Evolutionary conservation across 2,888 invertebrate genomes (phyloP), one percentile per base, ranked within the genome.

Genomic region (Cerceris ruficornis): DNA sequence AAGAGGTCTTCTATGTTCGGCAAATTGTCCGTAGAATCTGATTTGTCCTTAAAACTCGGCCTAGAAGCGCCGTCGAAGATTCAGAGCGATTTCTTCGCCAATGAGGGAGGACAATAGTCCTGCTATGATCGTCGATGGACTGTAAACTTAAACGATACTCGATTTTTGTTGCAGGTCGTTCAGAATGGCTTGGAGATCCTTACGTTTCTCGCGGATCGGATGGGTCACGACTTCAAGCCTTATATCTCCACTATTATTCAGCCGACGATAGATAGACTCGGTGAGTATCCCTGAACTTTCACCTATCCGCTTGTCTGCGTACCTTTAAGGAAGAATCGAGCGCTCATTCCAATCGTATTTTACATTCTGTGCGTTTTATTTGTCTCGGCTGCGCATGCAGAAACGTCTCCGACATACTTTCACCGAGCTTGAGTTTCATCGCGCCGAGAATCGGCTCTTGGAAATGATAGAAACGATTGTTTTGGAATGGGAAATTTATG

Each of bases 161-260:
- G 50, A 17, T 77, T 69, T 42, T 78, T 68, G 80, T 94, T 94
- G 14, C 94, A 98, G 97, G 97, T 98, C 72, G 97, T 98, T 62
- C 96, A 98, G 92, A 97, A 97, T 93, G 98, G 97, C 0, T 93
- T 98, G 88, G 98, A 98, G 90, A 96, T 97, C 85, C 94, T 98
- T 90, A 95, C 97, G 66, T 96, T 96, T 91, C 94, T 98, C 75
- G 96, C 97, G 59, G 97, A 97, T 92, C 94, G 97, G 62, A 95
- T 98, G 94, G 97, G 96, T 42, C 95, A 95, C 46, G 97, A 98
- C 90, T 98, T 98, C 93, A 95, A 96, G 84, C 96, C 96, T 49
- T 98, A 96, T 92, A 95, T 98, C 84, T 96, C 96, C 67, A 96
- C 96, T 41, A 96, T 97, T 58, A 93, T 97, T 87, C 97, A 97